Evolutionary conservation across 2,888 invertebrate species (phyloP), one percentile per base, ranked within the genome.

Genomic region (Oxyteleia sp.): DNA sequence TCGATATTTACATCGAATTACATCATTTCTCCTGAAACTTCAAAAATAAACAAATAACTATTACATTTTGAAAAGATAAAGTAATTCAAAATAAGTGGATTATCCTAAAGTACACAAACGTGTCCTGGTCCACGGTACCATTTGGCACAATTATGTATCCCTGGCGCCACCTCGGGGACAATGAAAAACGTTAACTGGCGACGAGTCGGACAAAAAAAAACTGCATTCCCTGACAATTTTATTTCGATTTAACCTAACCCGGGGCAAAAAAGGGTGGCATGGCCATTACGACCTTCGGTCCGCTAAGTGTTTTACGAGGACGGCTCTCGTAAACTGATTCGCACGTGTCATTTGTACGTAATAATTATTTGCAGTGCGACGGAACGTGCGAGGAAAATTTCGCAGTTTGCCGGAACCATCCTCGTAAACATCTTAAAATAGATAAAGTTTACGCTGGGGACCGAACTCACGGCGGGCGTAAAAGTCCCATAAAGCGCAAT

Each of bases 361-460:
- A 68, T 68, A 68, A 76, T 76, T 68, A 68, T 68, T 16, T 18
- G 55, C 0, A 11, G 11, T 38, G 16, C 41, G 41, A 57, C n/a
- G 29, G 15, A 8, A 16, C 18, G 71, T 26, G 35, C 32, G 29
- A 23, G 15, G 2, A 43, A 74, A 64, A 16, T 32, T 61, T 72
- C 13, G 72, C 41, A 26, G 15, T 51, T 38, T 53, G 18, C 57
- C 38, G 13, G 43, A 45, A 38, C 15, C 26, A 20, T 23, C n/a
- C 49, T 75, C 75, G 57, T 75, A 76, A 76, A 76, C 23, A 51
- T 66, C 68, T 61, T 59, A 51, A 68, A 76, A 76, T 76, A 76
- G 68, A 55, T 63, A 10, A 72, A 64, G 35, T 29, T 68, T 18
- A 26, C 16, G 20, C 20, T n/a, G 38, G 45, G 49, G 13, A 32